A percentile compares a stretch with the other conserved stretches of the same genome.
Conservation (phyloP, 1,140 invertebrate species). For the Cotesia typhae region DNA sequence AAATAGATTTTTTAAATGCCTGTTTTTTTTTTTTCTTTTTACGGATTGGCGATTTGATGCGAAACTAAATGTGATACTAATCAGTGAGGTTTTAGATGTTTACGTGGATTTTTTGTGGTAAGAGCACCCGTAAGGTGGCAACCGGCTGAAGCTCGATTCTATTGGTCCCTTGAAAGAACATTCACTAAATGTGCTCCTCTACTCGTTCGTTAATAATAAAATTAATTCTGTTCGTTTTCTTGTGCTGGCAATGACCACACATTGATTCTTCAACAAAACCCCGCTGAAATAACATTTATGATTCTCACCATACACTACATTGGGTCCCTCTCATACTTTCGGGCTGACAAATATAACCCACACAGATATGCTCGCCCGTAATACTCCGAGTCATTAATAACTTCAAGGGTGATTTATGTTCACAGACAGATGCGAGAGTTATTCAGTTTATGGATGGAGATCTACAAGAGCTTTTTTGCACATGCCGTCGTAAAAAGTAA, state of each 20-base stretch:
- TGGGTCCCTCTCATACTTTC: neutral
- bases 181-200: constrained; percentile 3
- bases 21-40: too few species aligned
- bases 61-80: neutral
- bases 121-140: neutral
- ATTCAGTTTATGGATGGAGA: constrained; percentile 7
- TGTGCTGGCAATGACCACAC: constrained; percentile 27
- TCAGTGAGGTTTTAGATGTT: constrained; percentile 17
- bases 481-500: constrained; percentile 14
- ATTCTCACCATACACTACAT: constrained; percentile 17
- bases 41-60: too few species aligned
- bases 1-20: too few species aligned
- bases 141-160: neutral
- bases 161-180: constrained; percentile 2
- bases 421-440: constrained; percentile 39
- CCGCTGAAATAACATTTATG: neutral
- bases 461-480: constrained; percentile 22
- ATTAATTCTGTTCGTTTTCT: constrained; percentile 28
- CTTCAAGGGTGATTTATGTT: constrained; percentile 42
- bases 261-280: constrained; percentile 12
- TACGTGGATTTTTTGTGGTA: neutral
- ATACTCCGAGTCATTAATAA: constrained; percentile 40
- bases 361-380: constrained; percentile 21
- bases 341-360: neutral
- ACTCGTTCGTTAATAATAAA: constrained; percentile 12